These are phyloP conservation scores for Podarcis cretensis DNA, from an alignment of 2,113 vertebrate species.

Conservation along the genomic window DNA sequence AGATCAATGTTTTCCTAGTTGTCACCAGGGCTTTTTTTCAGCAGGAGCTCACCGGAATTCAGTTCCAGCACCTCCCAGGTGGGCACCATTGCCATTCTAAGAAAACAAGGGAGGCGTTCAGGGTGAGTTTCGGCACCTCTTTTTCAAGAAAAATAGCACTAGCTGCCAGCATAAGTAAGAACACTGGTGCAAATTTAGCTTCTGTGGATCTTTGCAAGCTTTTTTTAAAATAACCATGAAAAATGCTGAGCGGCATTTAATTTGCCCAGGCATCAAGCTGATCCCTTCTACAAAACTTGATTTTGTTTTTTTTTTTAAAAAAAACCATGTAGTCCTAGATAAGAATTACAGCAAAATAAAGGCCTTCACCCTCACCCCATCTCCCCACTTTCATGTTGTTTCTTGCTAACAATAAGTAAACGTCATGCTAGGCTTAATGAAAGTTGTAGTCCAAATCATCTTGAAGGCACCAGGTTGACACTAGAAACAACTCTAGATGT, in stretches of 20 bases:
- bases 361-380: too few relatives aligned
- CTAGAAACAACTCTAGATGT: background rate
- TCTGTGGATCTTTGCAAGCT: background rate
- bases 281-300: background rate
- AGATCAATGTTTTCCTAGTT: too few relatives aligned
- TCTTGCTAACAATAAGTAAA: background rate
- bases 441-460: too few relatives aligned
- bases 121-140: too few relatives aligned
- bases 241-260: background rate
- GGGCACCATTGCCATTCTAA: too few relatives aligned
- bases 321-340: background rate
- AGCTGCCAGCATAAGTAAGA: background rate
- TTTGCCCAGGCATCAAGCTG: background rate
- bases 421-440: background rate
- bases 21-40: too few relatives aligned
- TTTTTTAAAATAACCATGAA: background rate
- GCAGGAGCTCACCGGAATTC: too few relatives aligned
- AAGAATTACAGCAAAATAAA: background rate
- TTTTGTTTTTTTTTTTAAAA: background rate
- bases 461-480: too few relatives aligned
- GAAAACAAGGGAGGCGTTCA: too few relatives aligned
- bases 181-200: background rate
- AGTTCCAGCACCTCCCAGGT: too few relatives aligned
- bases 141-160: too few relatives aligned
- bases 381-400: background rate